phyloP scores from a whole-genome alignment of 2,113 vertebrate genomes.

The Falcunculus frontatus region DNA sequence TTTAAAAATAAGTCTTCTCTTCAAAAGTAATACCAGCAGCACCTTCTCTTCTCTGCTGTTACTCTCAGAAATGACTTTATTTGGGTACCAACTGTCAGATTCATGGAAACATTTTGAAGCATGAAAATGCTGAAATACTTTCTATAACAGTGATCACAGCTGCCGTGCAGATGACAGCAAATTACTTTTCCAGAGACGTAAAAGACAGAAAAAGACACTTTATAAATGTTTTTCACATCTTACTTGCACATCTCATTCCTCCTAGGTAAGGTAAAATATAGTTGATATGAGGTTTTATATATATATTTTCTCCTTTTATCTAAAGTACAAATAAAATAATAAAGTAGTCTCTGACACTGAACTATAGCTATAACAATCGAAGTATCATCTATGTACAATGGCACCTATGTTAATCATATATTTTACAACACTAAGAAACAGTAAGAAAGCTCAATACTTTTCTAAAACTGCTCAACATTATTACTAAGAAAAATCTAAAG shows the following conservation, averaged over 20 bases:
- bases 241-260: not conserved
- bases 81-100: conserved; percentile 41
- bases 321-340: not conserved
- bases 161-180: conserved; percentile 26
- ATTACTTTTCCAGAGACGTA: not conserved
- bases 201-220: not conserved
- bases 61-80: conserved; percentile 22
- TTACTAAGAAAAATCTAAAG: not conserved
- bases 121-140: not conserved
- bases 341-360: not conserved
- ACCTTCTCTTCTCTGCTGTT: not conserved
- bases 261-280: not conserved
- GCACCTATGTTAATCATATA: not conserved
- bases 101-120: conserved; percentile 17
- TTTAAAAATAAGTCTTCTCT: conserved; percentile 17
- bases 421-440: not conserved
- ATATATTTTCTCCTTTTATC: not conserved
- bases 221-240: not conserved
- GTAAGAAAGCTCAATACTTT: not conserved
- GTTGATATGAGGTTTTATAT: not conserved
- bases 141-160: conserved; percentile 9
- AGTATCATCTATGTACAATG: not conserved
- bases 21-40: conserved; percentile 18
- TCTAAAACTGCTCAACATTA: not conserved
- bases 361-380: not conserved